phyloP scores from a whole-genome alignment of 2,113 vertebrate genomes.

The Grammomys surdaster region DNA sequence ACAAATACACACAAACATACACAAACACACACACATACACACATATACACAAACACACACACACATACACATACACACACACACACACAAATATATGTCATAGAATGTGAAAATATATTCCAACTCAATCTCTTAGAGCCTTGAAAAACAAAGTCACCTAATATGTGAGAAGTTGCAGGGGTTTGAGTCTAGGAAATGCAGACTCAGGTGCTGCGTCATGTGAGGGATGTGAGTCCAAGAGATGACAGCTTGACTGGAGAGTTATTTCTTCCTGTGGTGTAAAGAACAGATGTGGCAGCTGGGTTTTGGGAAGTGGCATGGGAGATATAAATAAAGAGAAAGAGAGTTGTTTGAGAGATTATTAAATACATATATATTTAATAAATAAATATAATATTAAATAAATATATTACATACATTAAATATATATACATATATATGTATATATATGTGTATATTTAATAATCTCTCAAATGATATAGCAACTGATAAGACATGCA shows the following conservation, averaged over 20 bases:
- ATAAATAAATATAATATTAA: constrained; percentile 10
- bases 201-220: background rate
- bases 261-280: background rate
- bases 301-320: background rate
- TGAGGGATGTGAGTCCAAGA: constrained; percentile 33
- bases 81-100: background rate
- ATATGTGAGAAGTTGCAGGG: constrained; percentile 37
- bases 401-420: no score
- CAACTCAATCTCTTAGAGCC: background rate
- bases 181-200: constrained; percentile 22
- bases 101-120: background rate
- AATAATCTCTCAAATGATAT: background rate
- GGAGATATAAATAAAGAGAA: background rate
- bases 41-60: no score
- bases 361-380: background rate
- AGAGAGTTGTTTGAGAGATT: background rate
- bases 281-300: background rate
- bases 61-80: no score
- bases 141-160: background rate
- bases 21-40: no score
- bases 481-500: background rate
- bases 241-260: background rate
- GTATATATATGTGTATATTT: no score
- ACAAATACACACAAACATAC: background rate
- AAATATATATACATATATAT: no score